Evolutionary conservation across 2,113 vertebrate genomes (phyloP).

Genomic region (Heterochromis multidens): DNA sequence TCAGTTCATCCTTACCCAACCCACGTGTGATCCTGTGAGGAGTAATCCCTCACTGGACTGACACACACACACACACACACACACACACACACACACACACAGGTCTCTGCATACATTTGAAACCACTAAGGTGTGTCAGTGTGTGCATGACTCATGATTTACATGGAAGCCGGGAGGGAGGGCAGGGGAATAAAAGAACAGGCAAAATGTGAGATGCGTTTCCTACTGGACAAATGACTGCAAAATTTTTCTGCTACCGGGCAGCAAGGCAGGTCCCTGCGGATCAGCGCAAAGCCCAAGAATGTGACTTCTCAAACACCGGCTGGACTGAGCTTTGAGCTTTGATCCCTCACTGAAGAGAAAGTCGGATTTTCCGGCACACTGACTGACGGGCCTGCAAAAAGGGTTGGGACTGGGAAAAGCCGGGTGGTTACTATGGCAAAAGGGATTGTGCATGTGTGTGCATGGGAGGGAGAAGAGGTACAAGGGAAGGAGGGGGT

Average conservation of each 20-base stretch:
- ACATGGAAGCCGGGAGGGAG: neutral
- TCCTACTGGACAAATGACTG: conserved; percentile 12
- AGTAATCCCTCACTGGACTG: conserved; percentile 8
- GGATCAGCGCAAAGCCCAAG: conserved; percentile 40
- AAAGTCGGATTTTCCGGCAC: conserved; percentile 65
- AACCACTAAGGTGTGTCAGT: conserved; percentile 26
- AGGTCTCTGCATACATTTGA: neutral
- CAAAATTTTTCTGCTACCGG: neutral
- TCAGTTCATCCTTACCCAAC: conserved; percentile 25
- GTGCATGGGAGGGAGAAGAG: neutral
- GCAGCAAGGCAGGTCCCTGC: neutral
- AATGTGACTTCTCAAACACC: conserved; percentile 58
- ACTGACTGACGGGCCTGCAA: conserved; percentile 53
- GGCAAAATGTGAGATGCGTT: neutral
- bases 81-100: neutral
- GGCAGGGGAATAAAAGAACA: neutral
- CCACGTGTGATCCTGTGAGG: conserved; percentile 2
- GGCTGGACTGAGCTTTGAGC: conserved; percentile 28
- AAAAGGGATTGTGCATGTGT: conserved; percentile 34
- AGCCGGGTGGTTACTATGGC: conserved; percentile 37
- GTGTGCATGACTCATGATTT: conserved; percentile 18
- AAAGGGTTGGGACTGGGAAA: conserved; percentile 33
- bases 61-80: neutral
- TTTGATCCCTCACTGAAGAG: conserved; percentile 66
- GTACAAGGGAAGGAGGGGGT: neutral